Base-by-base conservation (phyloP, 2,888 invertebrate species). In the Papilio demoleus region DNA sequence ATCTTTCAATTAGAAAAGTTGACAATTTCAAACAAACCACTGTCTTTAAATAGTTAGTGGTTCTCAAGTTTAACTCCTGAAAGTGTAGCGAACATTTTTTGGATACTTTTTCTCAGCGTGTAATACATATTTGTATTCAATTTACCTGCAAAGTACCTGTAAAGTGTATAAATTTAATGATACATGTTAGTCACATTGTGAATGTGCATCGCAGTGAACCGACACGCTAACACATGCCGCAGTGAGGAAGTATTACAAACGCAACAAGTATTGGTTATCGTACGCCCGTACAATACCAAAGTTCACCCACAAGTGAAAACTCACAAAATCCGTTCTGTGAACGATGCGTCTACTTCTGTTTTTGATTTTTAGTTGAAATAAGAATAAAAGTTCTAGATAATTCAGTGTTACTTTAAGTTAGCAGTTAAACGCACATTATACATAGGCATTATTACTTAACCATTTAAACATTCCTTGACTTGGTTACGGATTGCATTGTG, bases 321-420 rank as follows among this genome's bases (percentile, higher is more conserved):
- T 87, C 88, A 87, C 86, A 69, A 53, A 87, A 22, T 90, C 88
- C 91, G 91, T 92, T 92, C 92, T 90, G 90, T 92, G 92, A 92
- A 92, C 91, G 92, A 88, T 81, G 90, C 88, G 85, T 82, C 84
- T 76, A 71, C 72, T 89, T 89, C 85, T 81, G 87, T 87, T 81
- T 87, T 86, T 90, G 88, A 86, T 84, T 89, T 88, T 81, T 88
- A 88, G 84, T 81, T 87, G 83, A 85, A 86, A 78, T 90, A 90
- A 90, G 89, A 80, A 87, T 88, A 61, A 12, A 75, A 74, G 80
- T 81, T 86, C 88, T 89, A 91, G 90, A 86, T 92, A 86, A 88
- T 92, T 91, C 92, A 91, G 88, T 89, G 90, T 92, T 88, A 91
- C 88, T 90, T 91, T 92, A 92, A 92, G 91, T 91, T 92, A 91